Evolutionary conservation across 2,888 invertebrate species (phyloP).

Genomic region (Cybosia mesomella): DNA sequence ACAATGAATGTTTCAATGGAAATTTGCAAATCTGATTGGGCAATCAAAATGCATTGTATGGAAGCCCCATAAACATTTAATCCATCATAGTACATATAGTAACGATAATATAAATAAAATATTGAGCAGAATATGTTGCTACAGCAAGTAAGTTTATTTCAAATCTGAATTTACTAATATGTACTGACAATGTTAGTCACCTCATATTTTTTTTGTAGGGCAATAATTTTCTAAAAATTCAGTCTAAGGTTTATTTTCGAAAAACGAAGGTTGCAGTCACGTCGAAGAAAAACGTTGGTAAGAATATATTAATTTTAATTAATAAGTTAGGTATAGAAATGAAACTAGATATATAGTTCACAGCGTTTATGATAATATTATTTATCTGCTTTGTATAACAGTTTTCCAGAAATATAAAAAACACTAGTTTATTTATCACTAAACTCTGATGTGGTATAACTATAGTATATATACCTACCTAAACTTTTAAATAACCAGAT

Average conservation of each 20-base stretch:
- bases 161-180: not conserved
- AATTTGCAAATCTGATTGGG: too few species aligned
- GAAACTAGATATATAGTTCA: not conserved
- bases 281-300: not conserved
- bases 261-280: not conserved
- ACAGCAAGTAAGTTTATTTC: not conserved
- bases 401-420: not conserved
- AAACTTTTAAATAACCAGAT: too few species aligned
- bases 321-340: not conserved
- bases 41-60: too few species aligned
- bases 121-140: not conserved
- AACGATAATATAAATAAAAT: not conserved
- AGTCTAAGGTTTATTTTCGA: not conserved
- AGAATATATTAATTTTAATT: not conserved
- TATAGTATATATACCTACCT: too few species aligned
- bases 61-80: too few species aligned
- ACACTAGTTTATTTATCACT: too few species aligned
- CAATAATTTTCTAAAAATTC: not conserved
- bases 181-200: not conserved
- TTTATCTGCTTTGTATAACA: not conserved
- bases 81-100: not conserved
- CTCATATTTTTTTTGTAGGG: not conserved
- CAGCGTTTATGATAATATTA: not conserved
- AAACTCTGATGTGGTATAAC: too few species aligned
- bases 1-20: too few species aligned